phyloP scores from a whole-genome alignment of 2,113 vertebrate species.

The Leucosticte australis region DNA sequence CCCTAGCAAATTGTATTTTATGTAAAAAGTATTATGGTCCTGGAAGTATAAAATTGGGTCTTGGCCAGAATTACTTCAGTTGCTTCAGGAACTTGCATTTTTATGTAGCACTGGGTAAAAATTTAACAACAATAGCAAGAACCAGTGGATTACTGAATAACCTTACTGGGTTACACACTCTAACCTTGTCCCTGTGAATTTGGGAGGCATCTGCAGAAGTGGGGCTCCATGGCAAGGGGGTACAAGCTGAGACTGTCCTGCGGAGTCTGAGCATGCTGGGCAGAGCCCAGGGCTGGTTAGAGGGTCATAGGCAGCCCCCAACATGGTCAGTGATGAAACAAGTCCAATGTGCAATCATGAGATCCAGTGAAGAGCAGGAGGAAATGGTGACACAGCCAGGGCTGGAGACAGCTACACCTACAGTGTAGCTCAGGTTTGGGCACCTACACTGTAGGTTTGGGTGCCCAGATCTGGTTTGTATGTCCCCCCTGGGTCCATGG shows the following conservation, averaged over 20 bases:
- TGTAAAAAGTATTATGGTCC: neutral
- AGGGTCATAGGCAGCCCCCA: neutral
- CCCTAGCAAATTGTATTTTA: neutral
- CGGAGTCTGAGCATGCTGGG: neutral
- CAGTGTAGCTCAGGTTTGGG: too few relatives aligned
- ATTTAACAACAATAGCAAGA: neutral
- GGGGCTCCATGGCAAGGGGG: neutral
- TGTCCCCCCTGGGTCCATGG: neutral
- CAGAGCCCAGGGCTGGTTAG: neutral
- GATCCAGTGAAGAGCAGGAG: neutral
- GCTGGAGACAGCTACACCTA: neutral
- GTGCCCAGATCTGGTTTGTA: neutral
- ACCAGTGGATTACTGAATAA: neutral
- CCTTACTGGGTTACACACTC: neutral
- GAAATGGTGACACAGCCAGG: neutral
- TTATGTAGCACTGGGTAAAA: neutral
- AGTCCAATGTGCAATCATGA: neutral
- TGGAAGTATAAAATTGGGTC: neutral
- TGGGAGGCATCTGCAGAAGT: neutral
- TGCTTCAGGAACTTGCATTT: neutral
- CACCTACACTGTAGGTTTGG: neutral
- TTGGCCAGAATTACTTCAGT: neutral
- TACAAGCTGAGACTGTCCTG: neutral
- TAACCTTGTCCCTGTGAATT: neutral
- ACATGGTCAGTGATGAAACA: neutral